Evolutionary conservation across 92 coral and sea anemone genomes (phyloP).

Genomic region (Pocillopora meandrina): DNA sequence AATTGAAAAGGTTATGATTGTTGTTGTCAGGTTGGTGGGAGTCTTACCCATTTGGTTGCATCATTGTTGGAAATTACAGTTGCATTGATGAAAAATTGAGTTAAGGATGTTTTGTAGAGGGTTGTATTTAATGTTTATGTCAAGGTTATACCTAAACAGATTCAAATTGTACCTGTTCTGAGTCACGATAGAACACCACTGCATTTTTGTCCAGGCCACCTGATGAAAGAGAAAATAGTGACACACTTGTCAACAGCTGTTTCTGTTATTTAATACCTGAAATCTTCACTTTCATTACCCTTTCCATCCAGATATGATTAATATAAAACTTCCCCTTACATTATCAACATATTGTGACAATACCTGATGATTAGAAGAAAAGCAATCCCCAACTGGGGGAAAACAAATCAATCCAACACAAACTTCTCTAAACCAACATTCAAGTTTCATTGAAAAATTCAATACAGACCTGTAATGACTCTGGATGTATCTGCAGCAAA

Average conservation of each 20-base stretch:
- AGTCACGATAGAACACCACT: constrained; percentile 91
- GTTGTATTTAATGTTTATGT: not conserved
- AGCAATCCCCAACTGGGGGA: not conserved
- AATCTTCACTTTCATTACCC: not conserved
- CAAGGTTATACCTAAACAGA: not conserved
- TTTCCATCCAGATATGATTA: not conserved
- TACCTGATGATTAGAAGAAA: too few relatives aligned
- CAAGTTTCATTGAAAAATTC: not conserved
- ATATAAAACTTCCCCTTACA: not conserved
- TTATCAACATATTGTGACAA: too few relatives aligned
- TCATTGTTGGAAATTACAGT: not conserved
- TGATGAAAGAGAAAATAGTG: constrained; percentile 3
- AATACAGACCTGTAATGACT: constrained; percentile 90
- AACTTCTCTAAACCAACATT: too few relatives aligned
- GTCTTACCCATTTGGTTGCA: not conserved
- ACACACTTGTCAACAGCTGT: not conserved
- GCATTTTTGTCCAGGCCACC: constrained; percentile 99
- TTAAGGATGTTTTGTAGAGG: not conserved
- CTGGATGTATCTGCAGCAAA: constrained; percentile 89
- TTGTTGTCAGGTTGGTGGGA: too few relatives aligned
- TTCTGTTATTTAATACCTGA: not conserved
- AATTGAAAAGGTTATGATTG: not conserved
- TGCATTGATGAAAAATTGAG: too few relatives aligned
- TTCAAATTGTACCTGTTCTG: constrained; percentile 80
- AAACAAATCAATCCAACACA: too few relatives aligned